Base-by-base conservation (phyloP, 1,140 invertebrate species). In the Heliconius melpomene region DNA sequence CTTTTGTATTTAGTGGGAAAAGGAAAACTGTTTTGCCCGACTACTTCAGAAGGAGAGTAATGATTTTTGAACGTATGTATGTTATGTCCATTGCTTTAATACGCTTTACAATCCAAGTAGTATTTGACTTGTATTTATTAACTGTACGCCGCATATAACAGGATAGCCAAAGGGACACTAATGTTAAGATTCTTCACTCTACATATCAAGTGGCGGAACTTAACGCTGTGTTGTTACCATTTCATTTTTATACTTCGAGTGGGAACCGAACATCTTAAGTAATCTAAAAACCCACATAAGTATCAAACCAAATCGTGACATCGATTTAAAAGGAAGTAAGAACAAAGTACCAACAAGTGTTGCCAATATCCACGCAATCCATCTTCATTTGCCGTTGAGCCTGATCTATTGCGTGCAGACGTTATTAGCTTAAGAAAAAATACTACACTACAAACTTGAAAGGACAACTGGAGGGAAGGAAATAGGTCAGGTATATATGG, bases 381-480 rank as follows among this genome's bases (percentile, higher is more conserved):
- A 74, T 79, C 77, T 74, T 79, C 74, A 79, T 79, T 79, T 79
- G 72, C 60, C 72, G 32, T 36, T 74, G 72, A 74, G 54, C 77
- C 77, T 79, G 77, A 79, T 79, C 57, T 79, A 79, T 79, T 74
- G 72, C 77, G 29, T 46, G 54, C 7, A 50, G 26, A 70, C 75
- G 75, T 77, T 77, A 77, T 77, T 77, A 71, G 60, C n/a, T 77
- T 77, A 77, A 32, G 46, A 75, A 70, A 66, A 66, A 66, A 66
- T 66, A 66, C 23, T 66, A 66, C 60, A 66, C 26, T 66, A 66
- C 60, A 66, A 29, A 66, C 11, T 66, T 66, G 57, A 60, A 66
- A 66, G 23, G 23, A 26, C 60, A 66, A 5, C 40, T 13, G 40
- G 40, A 46, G 40, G 3, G 57, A 8, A n/a, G 54, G 54, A n/a